Percentiles rank a stretch among this genome's conserved stretches.
Evolutionary conservation across 2,113 vertebrate genomes (phyloP).

Genomic region (Heptranchias perlo): DNA sequence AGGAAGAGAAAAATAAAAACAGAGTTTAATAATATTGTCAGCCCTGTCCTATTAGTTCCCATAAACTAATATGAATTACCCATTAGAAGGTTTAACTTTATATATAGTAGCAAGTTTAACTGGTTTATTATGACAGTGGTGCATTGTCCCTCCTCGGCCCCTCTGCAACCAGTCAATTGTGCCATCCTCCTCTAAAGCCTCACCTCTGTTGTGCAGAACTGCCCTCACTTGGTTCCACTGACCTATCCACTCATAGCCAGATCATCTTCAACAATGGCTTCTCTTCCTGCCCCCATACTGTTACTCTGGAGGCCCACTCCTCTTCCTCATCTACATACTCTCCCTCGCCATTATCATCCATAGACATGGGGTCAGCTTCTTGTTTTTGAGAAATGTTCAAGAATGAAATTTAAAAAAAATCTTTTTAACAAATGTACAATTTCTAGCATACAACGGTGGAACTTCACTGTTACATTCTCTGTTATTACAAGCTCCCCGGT

Average conservation of each 20-base stretch:
- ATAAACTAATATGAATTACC: background rate
- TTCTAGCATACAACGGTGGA: background rate
- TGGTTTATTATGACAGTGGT: background rate
- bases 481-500: background rate
- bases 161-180: background rate
- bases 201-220: background rate
- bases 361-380: background rate
- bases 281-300: background rate
- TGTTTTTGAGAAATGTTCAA: background rate
- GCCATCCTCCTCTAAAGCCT: background rate
- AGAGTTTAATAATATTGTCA: background rate
- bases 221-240: background rate
- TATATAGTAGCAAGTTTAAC: background rate
- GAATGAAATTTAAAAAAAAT: background rate
- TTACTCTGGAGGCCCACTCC: background rate
- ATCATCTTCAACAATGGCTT: background rate
- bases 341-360: background rate
- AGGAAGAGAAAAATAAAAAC: background rate
- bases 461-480: background rate
- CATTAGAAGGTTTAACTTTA: background rate
- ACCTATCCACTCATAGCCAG: background rate
- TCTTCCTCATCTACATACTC: background rate
- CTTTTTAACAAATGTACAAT: background rate
- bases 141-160: background rate
- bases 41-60: background rate